Evolutionary conservation across 2,797 vertebrate species (phyloP).

Genomic region (Amblyraja radiata): DNA sequence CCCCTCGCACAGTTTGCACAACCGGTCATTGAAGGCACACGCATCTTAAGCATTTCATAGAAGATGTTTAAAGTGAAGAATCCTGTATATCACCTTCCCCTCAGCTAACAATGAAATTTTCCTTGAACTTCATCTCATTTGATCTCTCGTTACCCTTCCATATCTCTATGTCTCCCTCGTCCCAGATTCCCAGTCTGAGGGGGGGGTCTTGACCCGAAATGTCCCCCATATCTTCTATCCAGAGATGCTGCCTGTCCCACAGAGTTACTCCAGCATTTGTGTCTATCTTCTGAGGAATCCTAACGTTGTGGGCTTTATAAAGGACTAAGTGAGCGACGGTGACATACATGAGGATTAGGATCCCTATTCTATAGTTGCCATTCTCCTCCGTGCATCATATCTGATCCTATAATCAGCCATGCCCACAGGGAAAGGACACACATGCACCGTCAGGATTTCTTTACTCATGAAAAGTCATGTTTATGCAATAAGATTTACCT

Average conservation of each 20-base stretch:
- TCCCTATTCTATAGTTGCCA: not conserved
- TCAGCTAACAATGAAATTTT: too few species aligned
- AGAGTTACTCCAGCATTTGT: too few species aligned
- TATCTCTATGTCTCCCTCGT: too few species aligned
- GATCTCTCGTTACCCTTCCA: too few species aligned
- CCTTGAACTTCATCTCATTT: too few species aligned
- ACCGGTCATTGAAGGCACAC: slow-evolving; percentile 15
- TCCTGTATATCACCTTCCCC: not conserved
- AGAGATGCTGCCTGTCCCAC: too few species aligned
- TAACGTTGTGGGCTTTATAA: not conserved
- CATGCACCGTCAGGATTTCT: slow-evolving; percentile 16
- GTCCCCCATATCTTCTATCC: too few species aligned
- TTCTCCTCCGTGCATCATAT: slow-evolving; percentile 1
- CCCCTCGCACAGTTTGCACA: slow-evolving; percentile 9
- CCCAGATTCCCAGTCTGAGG: too few species aligned
- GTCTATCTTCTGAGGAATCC: too few species aligned
- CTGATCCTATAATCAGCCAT: slow-evolving; percentile 31
- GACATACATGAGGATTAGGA: not conserved
- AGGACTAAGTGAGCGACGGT: slow-evolving; percentile 22
- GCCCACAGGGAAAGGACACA: slow-evolving; percentile 27
- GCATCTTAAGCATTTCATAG: slow-evolving; percentile 10
- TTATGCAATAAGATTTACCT: slow-evolving; percentile 11
- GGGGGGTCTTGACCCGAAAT: too few species aligned
- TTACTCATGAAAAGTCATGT: slow-evolving; percentile 19
- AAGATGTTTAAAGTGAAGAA: slow-evolving; percentile 8